Conservation (phyloP, 2,797 vertebrate species). For the Sciurus vulgaris region DNA sequence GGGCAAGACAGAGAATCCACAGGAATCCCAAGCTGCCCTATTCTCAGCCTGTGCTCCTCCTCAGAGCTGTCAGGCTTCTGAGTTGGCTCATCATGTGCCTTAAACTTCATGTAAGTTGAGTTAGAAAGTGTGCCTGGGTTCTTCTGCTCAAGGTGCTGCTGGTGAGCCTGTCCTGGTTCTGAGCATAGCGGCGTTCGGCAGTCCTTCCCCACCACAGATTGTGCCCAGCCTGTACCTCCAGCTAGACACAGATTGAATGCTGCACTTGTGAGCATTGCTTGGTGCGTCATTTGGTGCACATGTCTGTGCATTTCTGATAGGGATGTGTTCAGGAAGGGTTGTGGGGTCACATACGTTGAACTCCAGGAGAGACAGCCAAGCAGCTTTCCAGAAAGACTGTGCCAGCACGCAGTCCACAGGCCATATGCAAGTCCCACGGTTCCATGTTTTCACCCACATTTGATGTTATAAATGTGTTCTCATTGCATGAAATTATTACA, state of each 20-base stretch:
- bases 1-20: neutral
- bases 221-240: too few species aligned
- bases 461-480: neutral
- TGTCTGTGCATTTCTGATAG: neutral
- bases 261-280: too few species aligned
- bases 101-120: neutral
- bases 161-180: too few species aligned
- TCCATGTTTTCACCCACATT: neutral
- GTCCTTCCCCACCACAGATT: too few species aligned
- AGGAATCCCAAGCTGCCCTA: too few species aligned
- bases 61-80: neutral
- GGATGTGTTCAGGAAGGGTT: neutral
- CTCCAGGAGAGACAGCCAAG: neutral
- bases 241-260: fast-evolving
- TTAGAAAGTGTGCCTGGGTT: neutral
- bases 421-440: too few species aligned
- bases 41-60: neutral
- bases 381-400: neutral
- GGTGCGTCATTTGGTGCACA: neutral
- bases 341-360: neutral
- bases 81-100: neutral
- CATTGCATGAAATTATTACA: neutral
- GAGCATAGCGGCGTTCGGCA: too few species aligned
- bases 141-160: neutral
- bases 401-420: neutral